Evolutionary conservation across 2,888 invertebrate species (phyloP), one percentile per base, ranked within the genome.

Genomic region (Drosophila vallismaia): DNA sequence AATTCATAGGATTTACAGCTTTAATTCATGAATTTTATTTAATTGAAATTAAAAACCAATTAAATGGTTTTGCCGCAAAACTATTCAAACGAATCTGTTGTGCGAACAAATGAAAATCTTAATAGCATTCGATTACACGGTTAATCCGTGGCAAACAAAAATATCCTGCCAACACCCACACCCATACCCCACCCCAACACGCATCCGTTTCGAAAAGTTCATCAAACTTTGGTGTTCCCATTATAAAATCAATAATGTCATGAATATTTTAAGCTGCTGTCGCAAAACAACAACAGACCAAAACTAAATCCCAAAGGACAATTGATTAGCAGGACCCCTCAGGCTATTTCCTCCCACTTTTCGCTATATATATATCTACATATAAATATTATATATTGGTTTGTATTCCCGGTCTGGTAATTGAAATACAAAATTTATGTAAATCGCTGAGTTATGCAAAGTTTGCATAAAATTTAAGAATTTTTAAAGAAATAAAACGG

Each of bases 171-270:
- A 8, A 10, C n/a, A 14, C 33, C 33, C 33, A 8, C 33, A 19
- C 4, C 33, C 33, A 8, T 10, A 19, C 4, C 12, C 36, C 12
- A 19, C 6, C 6, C 6, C 49, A 9, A 38, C 28, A 40, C 36
- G 8, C 12, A 36, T n/a, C 42, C 51, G 50, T 31, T 62, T 44
- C 46, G 59, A 55, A 77, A 70, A 67, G 79, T 81, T 81, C 74
- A 79, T 71, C 50, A 66, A 81, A 85, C 79, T 60, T 42, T 6
- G 48, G 40, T 33, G 36, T 52, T 57, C 53, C 48, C 67, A 77
- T 77, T 79, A 69, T 75, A 82, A 82, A 81, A 81, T 81, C 80
- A 82, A 85, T 81, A 82, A 77, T 60, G 74, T 59, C 79, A 79
- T 81, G 71, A 82, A 81, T 82, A 82, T 79, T 82, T 82, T 64